Evolutionary conservation across 2,888 invertebrate species (phyloP), one percentile per base, ranked within the genome.

Genomic region (Leucania comma): DNA sequence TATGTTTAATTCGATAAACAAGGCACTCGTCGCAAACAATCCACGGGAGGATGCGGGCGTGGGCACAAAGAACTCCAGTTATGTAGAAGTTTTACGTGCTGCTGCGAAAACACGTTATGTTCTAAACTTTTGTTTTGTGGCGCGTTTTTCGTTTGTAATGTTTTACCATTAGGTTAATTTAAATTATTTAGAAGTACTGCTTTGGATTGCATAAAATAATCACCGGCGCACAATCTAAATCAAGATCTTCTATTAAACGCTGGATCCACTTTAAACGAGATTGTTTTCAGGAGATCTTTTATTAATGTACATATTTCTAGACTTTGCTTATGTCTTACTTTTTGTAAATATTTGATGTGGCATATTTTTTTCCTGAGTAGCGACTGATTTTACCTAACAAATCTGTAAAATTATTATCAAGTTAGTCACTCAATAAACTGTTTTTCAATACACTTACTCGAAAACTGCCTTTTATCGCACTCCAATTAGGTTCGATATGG

Each of bases 1-100:
- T 73, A 69, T 65, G 54, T 80, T 68, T 76, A 74, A 72, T 80
- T 82, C 59, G 68, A 67, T 72, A 70, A 82, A 82, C 72, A 84
- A 75, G 51, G 56, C 60, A 72, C 61, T 73, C 71, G 50, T 57
- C 62, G 53, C 64, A 65, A 85, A 85, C 73, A 79, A 75, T 80
- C 58, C 57, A 61, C n/a, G 59, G 42, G 72, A 57, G 71, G 68
- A 84, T 85, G 71, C 83, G 85, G 82, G 83, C 62, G 42, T 12
- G 67, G 63, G 59, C 68, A 67, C 85, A 80, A 83, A 83, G 80
- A 85, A 71, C 83, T 67, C 42, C 42, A 50, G 53, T 60, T 71
- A 72, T 42, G 79, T 59, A 66, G 65, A 85, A 80, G 66, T 83
- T 80, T 57, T 58, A 60, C 75, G 54, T 46, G 58, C n/a, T 32